Conservation (phyloP, 2,888 invertebrate genomes). For the Mythimna pallens region DNA sequence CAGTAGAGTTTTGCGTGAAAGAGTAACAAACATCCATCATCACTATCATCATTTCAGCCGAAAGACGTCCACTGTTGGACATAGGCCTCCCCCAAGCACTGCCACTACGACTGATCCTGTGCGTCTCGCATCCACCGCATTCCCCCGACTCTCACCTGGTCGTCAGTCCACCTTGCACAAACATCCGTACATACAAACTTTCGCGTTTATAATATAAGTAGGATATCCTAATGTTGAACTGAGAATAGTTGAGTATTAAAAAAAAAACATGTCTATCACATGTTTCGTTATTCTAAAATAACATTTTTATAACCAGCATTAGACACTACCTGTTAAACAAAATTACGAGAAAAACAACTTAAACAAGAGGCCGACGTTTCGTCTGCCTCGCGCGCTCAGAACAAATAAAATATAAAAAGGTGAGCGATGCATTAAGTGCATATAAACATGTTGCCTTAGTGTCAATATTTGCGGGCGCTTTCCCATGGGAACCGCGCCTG, state of each 20-base stretch:
- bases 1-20: too few species aligned
- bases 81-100: too few species aligned
- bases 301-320: slow-evolving; percentile 81
- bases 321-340: slow-evolving; percentile 87
- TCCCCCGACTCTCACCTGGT: too few species aligned
- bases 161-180: too few species aligned
- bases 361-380: slow-evolving; percentile 85
- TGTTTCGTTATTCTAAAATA: slow-evolving; percentile 69
- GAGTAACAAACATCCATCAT: too few species aligned
- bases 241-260: slow-evolving; percentile 40
- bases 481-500: slow-evolving; percentile 88
- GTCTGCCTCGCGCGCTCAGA: slow-evolving; percentile 86
- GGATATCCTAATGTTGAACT: slow-evolving; percentile 19
- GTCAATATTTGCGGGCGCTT: slow-evolving; percentile 89
- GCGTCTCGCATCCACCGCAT: too few species aligned
- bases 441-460: slow-evolving; percentile 90
- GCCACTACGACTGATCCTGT: too few species aligned
- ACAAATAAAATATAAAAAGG: slow-evolving; percentile 90
- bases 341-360: slow-evolving; percentile 86
- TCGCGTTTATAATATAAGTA: not conserved
- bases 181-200: too few species aligned
- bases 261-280: slow-evolving; percentile 56
- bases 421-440: slow-evolving; percentile 90
- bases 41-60: too few species aligned
- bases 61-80: too few species aligned